Evolutionary conservation across 1,140 invertebrate species (phyloP), one percentile per base, ranked within the genome.

Genomic region (Leptopilina boulardi): DNA sequence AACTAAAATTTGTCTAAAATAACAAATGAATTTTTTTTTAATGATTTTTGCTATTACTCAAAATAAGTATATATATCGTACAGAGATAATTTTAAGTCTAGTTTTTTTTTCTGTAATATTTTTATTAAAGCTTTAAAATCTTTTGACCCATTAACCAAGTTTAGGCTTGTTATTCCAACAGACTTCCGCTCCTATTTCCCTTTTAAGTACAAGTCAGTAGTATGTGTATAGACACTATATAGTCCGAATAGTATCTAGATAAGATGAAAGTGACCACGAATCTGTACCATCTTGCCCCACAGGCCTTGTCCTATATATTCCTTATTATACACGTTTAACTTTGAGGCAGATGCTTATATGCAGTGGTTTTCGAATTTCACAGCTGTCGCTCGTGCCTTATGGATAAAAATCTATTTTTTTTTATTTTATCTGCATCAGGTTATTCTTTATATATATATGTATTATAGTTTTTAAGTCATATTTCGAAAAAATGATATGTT

Each of bases 311-410:
- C 41, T 42, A 42, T 42, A 42, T 42, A 42, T 42, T 42, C 41
- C 47, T 23, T 11, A 19, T 21, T 56, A 56, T 56, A 56, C 9
- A 21, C 54, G 8, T 3, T 18, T 21, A 18, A 56, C 2, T 9
- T 21, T 21, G 21, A 56, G 71, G 79, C 82, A 83, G 82, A 83
- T 83, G 82, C 79, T 83, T n/a, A n/a, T 10, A 23, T 56, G 19
- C 54, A 19, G 81, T 77, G 83, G 82, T 83, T 83, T 83, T 77
- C 41, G 78, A 82, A 84, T 82, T 80, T 77, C 74, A 79, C 84
- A 85, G 84, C 84, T 84, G 82, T 80, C 81, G 80, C 75, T 78
- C 73, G 77, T 80, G 75, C 56, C 47, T 76, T 56, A 23, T 19
- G 3, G 18, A 21, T 19, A 4, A 6, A 21, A 56, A 56, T 21